A percentile compares a stretch with the other conserved stretches of the same genome.
phyloP scores from a whole-genome alignment of 2,797 vertebrate species.

The Mallotus villosus region DNA sequence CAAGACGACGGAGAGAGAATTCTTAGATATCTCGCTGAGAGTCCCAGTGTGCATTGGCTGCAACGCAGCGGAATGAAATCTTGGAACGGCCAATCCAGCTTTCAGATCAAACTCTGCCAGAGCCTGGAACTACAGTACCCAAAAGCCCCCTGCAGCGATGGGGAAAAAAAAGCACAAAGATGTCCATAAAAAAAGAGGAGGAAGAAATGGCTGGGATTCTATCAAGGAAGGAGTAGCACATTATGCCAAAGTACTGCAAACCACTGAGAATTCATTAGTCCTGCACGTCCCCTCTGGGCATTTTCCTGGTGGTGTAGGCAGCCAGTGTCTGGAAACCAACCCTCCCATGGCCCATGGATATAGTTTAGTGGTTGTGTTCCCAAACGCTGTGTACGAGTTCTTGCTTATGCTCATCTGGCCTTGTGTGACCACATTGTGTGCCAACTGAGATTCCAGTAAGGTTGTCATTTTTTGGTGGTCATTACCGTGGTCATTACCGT shows the following conservation, averaged over 20 bases:
- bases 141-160: constrained; percentile 42
- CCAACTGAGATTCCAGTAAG: no score
- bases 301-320: constrained; percentile 37
- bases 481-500: background rate
- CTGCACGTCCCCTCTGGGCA: constrained; percentile 51
- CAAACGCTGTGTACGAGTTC: background rate
- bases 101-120: constrained; percentile 40
- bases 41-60: constrained; percentile 16
- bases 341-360: constrained; percentile 6
- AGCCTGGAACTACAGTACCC: constrained; percentile 38
- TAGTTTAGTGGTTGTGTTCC: background rate
- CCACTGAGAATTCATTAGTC: constrained; percentile 56
- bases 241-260: constrained; percentile 43
- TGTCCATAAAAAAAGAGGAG: constrained; percentile 24
- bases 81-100: constrained; percentile 26
- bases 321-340: constrained; percentile 41
- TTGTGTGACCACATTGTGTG: background rate
- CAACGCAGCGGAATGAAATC: constrained; percentile 29
- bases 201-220: constrained; percentile 21
- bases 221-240: constrained; percentile 46
- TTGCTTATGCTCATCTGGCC: background rate
- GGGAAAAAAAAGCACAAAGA: background rate
- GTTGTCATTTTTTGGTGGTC: no score
- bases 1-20: background rate
- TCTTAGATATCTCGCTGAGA: constrained; percentile 12